Conservation (phyloP, 2,888 invertebrate species). For the Tipula unca region DNA sequence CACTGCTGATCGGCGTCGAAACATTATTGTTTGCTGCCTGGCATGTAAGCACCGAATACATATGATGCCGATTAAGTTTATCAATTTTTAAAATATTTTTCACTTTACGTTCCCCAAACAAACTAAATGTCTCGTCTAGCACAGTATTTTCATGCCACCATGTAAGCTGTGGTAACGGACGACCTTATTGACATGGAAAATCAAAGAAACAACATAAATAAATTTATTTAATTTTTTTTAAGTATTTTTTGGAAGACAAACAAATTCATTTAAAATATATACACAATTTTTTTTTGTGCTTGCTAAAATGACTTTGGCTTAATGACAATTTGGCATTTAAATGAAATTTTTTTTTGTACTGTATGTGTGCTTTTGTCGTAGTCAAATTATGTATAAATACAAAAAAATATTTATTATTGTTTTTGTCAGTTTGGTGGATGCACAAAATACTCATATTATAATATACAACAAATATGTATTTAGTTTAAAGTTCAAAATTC, state of each 20-base stretch:
- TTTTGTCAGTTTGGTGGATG: neutral
- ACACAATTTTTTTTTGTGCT: neutral
- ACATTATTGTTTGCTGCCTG: conserved; percentile 58
- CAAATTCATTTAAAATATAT: neutral
- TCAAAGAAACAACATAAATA: conserved; percentile 1
- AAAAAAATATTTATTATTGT: neutral
- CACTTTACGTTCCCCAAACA: conserved; percentile 46
- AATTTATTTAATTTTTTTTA: neutral
- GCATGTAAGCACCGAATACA: conserved; percentile 54
- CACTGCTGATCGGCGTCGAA: conserved; percentile 52
- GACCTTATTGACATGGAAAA: conserved; percentile 41
- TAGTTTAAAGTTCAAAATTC: neutral
- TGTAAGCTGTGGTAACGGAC: conserved; percentile 53
- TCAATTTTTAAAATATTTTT: conserved; percentile 51
- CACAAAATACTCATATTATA: neutral
- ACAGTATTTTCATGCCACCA: conserved; percentile 60
- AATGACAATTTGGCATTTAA: conserved; percentile 18
- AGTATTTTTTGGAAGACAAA: neutral
- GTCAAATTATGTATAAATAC: neutral
- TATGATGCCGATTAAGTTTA: conserved; percentile 49
- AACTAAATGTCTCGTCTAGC: conserved; percentile 51
- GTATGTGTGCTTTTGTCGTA: neutral
- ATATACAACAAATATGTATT: neutral
- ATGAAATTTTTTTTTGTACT: neutral
- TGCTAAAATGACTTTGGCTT: neutral